Conservation (phyloP, 2,113 vertebrate genomes). For the Albula glossodonta region DNA sequence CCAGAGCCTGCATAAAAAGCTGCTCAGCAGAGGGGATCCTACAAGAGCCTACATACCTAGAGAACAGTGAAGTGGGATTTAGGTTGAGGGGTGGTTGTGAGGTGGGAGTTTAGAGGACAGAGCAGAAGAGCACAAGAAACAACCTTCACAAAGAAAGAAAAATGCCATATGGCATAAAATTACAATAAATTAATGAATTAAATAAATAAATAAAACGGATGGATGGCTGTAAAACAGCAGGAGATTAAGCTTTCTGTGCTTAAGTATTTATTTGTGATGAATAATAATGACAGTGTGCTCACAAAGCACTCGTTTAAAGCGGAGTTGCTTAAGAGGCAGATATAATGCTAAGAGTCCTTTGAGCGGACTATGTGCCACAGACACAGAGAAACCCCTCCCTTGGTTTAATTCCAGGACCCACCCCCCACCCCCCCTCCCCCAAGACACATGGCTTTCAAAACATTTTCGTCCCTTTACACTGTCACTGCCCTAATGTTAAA, state of each 20-base stretch:
- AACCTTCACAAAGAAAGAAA: slow-evolving; percentile 4
- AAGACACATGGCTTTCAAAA: slow-evolving; percentile 37
- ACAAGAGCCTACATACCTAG: neutral
- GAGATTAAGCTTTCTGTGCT: slow-evolving; percentile 69
- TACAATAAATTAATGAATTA: slow-evolving; percentile 25
- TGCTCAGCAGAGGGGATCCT: neutral
- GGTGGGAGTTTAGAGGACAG: neutral
- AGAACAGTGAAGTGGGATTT: neutral
- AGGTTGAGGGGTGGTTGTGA: neutral
- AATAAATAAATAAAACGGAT: slow-evolving; percentile 38
- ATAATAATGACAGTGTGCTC: slow-evolving; percentile 72
- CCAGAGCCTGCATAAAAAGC: neutral
- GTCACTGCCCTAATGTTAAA: slow-evolving; percentile 59
- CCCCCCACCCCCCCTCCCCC: neutral
- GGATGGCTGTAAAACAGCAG: slow-evolving; percentile 63
- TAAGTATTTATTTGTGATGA: slow-evolving; percentile 77
- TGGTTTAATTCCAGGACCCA: slow-evolving; percentile 39
- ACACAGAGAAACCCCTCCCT: slow-evolving; percentile 35
- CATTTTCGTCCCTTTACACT: slow-evolving; percentile 61
- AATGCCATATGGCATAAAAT: slow-evolving; percentile 52
- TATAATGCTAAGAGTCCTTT: slow-evolving; percentile 45
- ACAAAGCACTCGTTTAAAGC: slow-evolving; percentile 75
- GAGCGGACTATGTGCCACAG: slow-evolving; percentile 46
- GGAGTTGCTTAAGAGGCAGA: slow-evolving; percentile 53
- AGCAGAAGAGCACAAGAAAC: slow-evolving; percentile 37